Conservation (phyloP, 2,888 invertebrate genomes). For the Drosophila buzzatii region DNA sequence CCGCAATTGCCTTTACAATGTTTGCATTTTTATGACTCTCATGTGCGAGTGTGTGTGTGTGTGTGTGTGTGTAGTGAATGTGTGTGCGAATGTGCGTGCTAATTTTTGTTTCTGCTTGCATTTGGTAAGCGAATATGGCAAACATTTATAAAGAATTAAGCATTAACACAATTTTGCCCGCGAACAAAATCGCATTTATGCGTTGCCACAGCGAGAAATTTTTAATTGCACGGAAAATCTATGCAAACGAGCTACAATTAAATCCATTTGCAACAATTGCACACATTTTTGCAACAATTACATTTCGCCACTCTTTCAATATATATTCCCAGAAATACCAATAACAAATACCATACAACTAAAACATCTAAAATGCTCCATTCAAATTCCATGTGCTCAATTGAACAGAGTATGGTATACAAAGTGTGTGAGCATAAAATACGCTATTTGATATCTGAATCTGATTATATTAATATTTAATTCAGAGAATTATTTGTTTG, state of each 20-base stretch:
- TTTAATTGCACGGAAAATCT: slow-evolving; percentile 71
- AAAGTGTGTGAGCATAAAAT: background rate
- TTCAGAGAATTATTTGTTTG: too few species aligned
- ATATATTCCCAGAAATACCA: slow-evolving; percentile 1
- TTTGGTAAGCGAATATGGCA: slow-evolving; percentile 49
- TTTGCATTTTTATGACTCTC: slow-evolving; percentile 48
- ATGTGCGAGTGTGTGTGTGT: slow-evolving; percentile 6
- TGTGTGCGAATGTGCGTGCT: slow-evolving; percentile 32
- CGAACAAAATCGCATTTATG: slow-evolving; percentile 56
- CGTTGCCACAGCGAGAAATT: slow-evolving; percentile 23
- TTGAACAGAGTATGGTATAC: background rate
- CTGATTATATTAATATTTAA: background rate
- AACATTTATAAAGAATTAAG: slow-evolving; percentile 67
- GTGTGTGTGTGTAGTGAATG: slow-evolving; percentile 1
- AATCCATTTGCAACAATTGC: background rate
- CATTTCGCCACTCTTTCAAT: slow-evolving; percentile 5
- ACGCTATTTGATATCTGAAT: too few species aligned
- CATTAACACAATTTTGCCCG: slow-evolving; percentile 65
- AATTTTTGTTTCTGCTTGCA: slow-evolving; percentile 45
- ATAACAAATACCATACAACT: background rate
- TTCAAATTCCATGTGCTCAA: background rate
- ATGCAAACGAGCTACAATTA: slow-evolving; percentile 32
- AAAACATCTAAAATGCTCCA: background rate
- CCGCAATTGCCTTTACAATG: slow-evolving; percentile 37
- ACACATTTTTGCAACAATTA: background rate